Conservation (phyloP, 2,888 invertebrate species). For the Hipparchia semele region DNA sequence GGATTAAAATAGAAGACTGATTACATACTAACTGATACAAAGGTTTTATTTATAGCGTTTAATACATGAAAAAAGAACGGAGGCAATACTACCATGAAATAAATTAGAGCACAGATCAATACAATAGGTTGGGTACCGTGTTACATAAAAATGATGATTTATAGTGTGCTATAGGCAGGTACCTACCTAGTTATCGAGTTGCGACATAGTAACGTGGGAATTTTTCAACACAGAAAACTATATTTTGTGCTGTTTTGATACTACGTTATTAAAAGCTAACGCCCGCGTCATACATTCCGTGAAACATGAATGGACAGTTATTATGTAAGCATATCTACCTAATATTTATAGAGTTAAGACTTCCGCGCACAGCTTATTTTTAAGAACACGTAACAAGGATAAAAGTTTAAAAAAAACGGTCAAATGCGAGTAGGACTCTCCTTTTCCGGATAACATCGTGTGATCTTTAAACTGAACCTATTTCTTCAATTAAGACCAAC, state of each 20-base stretch:
- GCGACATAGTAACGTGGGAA: conserved; percentile 54
- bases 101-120: not conserved
- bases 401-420: too few relatives aligned
- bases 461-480: too few relatives aligned
- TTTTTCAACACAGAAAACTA: conserved; percentile 39
- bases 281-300: conserved; percentile 26
- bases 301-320: conserved; percentile 31
- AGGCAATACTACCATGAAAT: too few relatives aligned
- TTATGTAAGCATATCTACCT: conserved; percentile 29
- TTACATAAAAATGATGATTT: conserved; percentile 21
- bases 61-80: too few relatives aligned
- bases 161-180: not conserved
- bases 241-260: conserved; percentile 27
- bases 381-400: not conserved
- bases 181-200: not conserved
- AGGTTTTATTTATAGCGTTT: too few relatives aligned
- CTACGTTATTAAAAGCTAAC: conserved; percentile 25
- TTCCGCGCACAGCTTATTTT: not conserved
- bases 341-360: not conserved
- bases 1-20: too few relatives aligned
- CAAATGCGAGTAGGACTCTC: too few relatives aligned
- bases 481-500: too few relatives aligned
- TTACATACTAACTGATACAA: too few relatives aligned
- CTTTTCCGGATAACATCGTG: too few relatives aligned
- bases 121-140: conserved; percentile 1